Conservation (phyloP, 1,140 invertebrate genomes). For the Saccostrea glomerata region DNA sequence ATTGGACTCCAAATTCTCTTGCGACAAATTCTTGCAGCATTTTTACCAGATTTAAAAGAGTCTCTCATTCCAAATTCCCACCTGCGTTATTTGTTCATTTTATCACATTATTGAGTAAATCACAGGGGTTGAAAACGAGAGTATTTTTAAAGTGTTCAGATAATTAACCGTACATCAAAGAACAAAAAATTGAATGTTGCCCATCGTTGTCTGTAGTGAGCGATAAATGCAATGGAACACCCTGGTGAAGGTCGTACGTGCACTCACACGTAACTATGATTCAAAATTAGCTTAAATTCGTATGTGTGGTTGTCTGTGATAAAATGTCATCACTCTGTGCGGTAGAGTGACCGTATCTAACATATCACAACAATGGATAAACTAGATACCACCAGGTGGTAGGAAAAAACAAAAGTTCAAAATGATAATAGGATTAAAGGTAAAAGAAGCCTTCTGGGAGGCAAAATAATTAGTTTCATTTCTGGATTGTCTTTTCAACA, state of each 20-base stretch:
- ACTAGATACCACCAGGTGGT: too few relatives aligned
- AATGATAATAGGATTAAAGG: too few relatives aligned
- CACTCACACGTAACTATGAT: conserved; percentile 10
- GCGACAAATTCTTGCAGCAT: not conserved
- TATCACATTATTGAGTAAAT: conserved; percentile 4
- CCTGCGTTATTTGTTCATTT: conserved; percentile 3
- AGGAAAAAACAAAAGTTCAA: too few relatives aligned
- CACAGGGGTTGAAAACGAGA: not conserved
- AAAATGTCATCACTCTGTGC: not conserved
- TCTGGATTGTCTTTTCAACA: not conserved
- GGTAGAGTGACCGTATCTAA: not conserved
- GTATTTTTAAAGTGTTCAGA: not conserved
- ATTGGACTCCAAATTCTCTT: too few relatives aligned
- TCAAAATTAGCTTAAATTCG: not conserved
- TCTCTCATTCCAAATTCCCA: not conserved
- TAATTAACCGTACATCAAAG: conserved; percentile 17
- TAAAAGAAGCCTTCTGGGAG: not conserved
- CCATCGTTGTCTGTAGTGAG: not conserved
- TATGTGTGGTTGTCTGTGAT: not conserved
- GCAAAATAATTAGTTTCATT: not conserved
- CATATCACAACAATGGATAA: too few relatives aligned
- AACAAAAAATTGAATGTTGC: not conserved
- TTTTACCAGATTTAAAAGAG: not conserved
- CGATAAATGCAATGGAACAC: conserved; percentile 7
- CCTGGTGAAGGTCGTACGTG: conserved; percentile 10